phyloP scores from a whole-genome alignment of 2,113 vertebrate species.

The Oreocharis arfaki region DNA sequence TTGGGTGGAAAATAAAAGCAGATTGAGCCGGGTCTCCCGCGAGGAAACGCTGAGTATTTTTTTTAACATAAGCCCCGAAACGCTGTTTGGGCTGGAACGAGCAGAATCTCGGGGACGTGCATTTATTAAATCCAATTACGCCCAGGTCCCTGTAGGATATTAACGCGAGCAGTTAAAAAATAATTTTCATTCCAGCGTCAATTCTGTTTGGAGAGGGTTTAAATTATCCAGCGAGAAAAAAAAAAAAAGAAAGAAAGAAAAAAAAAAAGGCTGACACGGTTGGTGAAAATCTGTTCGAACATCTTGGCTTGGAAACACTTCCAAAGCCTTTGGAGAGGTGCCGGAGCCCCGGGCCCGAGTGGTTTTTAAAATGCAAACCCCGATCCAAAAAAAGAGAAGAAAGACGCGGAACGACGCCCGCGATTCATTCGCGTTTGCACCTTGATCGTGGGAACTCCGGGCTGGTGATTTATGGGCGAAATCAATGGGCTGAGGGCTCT shows the following conservation, averaged over 20 bases:
- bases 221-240: background rate
- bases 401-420: fast-evolving
- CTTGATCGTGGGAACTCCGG: background rate
- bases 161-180: conserved; percentile 37
- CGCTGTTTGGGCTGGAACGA: conserved; percentile 54
- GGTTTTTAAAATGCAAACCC: background rate
- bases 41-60: conserved; percentile 1
- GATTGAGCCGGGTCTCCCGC: conserved; percentile 12
- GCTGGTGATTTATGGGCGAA: background rate
- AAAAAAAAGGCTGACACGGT: background rate
- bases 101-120: conserved; percentile 17
- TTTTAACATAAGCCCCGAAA: conserved; percentile 51
- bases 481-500: background rate
- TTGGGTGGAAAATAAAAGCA: background rate
- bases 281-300: background rate
- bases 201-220: background rate
- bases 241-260: too few relatives aligned
- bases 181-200: conserved; percentile 12
- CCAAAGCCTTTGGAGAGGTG: background rate
- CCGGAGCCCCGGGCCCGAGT: background rate
- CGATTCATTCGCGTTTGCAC: background rate
- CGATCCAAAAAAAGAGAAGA: background rate
- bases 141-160: conserved; percentile 48
- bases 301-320: background rate
- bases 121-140: conserved; percentile 69